These are phyloP conservation scores for Steatornis caripensis DNA, from an alignment of 2,113 vertebrate species.

Conservation along the genomic window DNA sequence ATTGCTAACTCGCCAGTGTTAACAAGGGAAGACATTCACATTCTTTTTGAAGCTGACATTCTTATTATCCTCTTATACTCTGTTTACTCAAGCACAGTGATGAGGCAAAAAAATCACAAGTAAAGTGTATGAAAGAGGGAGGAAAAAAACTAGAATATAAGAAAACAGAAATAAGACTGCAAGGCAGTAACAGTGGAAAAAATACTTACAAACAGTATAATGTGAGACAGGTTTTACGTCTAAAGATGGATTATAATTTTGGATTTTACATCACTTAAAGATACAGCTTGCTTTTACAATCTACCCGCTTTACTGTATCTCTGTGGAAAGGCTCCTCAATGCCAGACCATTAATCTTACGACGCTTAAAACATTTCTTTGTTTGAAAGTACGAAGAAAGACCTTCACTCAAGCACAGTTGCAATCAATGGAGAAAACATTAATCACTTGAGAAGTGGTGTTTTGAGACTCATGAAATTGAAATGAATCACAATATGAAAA, in stretches of 20 bases:
- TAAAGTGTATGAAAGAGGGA: not conserved
- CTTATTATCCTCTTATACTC: not conserved
- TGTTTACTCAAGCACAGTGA: not conserved
- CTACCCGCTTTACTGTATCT: not conserved
- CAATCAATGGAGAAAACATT: constrained; percentile 72
- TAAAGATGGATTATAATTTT: not conserved
- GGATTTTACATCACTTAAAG: not conserved
- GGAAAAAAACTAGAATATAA: not conserved
- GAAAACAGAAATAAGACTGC: not conserved
- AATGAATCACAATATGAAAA: constrained; percentile 70
- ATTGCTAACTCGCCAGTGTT: not conserved
- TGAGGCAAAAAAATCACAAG: not conserved
- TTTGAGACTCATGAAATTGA: constrained; percentile 67
- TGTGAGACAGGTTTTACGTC: not conserved
- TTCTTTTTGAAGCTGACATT: not conserved
- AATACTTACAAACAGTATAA: not conserved
- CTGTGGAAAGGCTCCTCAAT: not conserved
- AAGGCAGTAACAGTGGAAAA: not conserved
- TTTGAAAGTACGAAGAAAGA: not conserved
- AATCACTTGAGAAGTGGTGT: constrained; percentile 72
- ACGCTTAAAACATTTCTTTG: constrained; percentile 32
- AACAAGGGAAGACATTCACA: not conserved
- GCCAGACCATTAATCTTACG: not conserved
- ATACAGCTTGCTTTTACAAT: not conserved
- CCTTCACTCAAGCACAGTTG: constrained; percentile 57